Conservation (phyloP, 2,113 vertebrate genomes). For the Macquaria ambigua region DNA sequence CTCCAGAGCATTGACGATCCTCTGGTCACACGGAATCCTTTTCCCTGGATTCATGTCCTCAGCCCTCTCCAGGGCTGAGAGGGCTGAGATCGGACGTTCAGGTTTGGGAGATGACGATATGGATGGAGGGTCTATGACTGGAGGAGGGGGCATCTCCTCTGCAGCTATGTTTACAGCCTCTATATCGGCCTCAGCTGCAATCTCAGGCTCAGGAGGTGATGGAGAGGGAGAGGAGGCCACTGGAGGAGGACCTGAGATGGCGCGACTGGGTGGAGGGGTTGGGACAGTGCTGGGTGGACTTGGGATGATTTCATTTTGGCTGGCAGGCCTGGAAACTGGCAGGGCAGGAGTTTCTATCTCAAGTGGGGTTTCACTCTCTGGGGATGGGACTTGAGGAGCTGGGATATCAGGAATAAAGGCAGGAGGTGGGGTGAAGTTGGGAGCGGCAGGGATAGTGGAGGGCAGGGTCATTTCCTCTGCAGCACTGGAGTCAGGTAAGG, state of each 20-base stretch:
- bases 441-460: slow-evolving; percentile 22
- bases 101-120: slow-evolving; percentile 25
- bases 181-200: not conserved
- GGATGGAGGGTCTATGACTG: not conserved
- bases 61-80: slow-evolving; percentile 76
- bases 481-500: slow-evolving; percentile 13
- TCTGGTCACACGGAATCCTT: slow-evolving; percentile 64
- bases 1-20: slow-evolving; percentile 79
- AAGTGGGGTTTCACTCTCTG: slow-evolving; percentile 35
- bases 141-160: slow-evolving; percentile 30
- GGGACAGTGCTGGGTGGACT: not conserved
- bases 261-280: slow-evolving; percentile 3
- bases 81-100: slow-evolving; percentile 40
- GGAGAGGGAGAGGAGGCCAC: slow-evolving; percentile 31
- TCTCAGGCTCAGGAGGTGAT: slow-evolving; percentile 18
- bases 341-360: slow-evolving; percentile 46
- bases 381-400: not conserved
- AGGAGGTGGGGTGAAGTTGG: slow-evolving; percentile 31
- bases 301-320: slow-evolving; percentile 11
- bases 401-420: slow-evolving; percentile 49
- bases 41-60: slow-evolving; percentile 69
- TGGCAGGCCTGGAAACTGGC: slow-evolving; percentile 8
- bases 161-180: not conserved
- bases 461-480: slow-evolving; percentile 15
- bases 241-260: not conserved